A percentile compares a stretch with the other conserved stretches of the same genome.
Conservation (phyloP, 2,113 vertebrate species). For the Lasiurus borealis region DNA sequence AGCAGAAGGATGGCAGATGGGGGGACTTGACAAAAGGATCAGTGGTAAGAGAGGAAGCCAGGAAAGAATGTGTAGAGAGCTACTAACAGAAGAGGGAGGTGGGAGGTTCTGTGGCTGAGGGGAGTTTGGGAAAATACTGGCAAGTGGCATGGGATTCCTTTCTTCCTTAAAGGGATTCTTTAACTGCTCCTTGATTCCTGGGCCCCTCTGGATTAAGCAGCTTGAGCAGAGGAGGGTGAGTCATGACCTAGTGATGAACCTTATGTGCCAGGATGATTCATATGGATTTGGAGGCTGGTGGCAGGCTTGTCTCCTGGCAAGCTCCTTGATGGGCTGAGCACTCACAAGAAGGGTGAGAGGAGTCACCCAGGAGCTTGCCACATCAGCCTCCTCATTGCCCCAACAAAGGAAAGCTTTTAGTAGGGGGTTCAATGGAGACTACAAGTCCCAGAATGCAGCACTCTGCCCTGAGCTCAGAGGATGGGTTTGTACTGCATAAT, state of each 20-base stretch:
- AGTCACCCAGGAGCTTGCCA: neutral
- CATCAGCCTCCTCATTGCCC: neutral
- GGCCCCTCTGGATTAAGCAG: neutral
- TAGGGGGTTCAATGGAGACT: neutral
- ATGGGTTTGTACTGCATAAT: constrained; percentile 31
- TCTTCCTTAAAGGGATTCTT: constrained; percentile 8
- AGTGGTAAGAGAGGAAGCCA: constrained; percentile 12
- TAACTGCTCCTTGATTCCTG: neutral
- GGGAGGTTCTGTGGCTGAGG: constrained; percentile 3
- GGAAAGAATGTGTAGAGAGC: neutral
- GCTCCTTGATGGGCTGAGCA: neutral
- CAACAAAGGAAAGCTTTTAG: neutral
- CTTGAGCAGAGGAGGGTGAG: constrained; percentile 18
- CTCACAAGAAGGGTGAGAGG: neutral
- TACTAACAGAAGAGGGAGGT: neutral
- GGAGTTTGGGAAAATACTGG: neutral
- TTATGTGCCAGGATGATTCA: constrained; percentile 43
- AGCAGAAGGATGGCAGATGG: constrained; percentile 21
- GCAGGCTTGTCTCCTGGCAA: neutral
- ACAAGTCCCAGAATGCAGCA: constrained; percentile 65
- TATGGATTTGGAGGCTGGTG: constrained; percentile 31
- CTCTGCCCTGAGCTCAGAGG: constrained; percentile 47
- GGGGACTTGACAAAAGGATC: neutral
- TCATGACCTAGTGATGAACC: constrained; percentile 59
- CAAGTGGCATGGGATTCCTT: neutral